Base-by-base conservation (phyloP, 2,888 invertebrate species). In the Furcula furcula region DNA sequence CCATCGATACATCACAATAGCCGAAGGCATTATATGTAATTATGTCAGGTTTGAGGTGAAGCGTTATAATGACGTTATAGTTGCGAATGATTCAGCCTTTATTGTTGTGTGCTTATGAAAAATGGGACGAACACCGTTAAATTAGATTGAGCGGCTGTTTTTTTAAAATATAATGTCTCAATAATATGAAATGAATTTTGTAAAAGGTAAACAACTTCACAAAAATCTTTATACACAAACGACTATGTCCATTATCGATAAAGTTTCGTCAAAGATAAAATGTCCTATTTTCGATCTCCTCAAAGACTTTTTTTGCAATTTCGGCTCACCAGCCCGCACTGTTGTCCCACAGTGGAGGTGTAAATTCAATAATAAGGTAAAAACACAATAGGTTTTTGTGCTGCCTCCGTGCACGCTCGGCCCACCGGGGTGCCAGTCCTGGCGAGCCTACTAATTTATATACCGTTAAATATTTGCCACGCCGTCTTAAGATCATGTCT, bases 311-410 rank as follows among this genome's bases (percentile, higher is more conserved):
- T 72, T 67, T 62, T 39, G 56, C 58, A 16, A 57, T 46, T 50
- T 50, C 38, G 43, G 51, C 48, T 58, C 55, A 32, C 35, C 40
- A 41, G 41, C 41, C 38, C 31, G 55, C 56, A 54, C 50, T 60
- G 59, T 62, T 65, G 61, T 64, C 59, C 64, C 55, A 63, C 63
- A 54, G 47, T 46, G 44, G 65, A 77, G 76, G 82, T 80, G 79
- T 78, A 72, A 80, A 79, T 76, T 72, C 76, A 70, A 74, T 80
- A 75, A 76, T 77, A 73, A 72, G 65, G 54, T 60, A 48, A 31
- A 36, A 52, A 57, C 43, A 74, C 69, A 76, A 81, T 67, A 60
- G 62, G 46, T 62, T 64, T 69, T 64, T 57, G 63, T 55, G 44
- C 40, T 32, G 40, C 30, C 36, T 34, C 30, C 19, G 34, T 46